A percentile compares a stretch with the other conserved stretches of the same genome.
These are phyloP conservation scores for Marmota monax DNA, from an alignment of 2,113 vertebrate genomes.

Conservation along the genomic window DNA sequence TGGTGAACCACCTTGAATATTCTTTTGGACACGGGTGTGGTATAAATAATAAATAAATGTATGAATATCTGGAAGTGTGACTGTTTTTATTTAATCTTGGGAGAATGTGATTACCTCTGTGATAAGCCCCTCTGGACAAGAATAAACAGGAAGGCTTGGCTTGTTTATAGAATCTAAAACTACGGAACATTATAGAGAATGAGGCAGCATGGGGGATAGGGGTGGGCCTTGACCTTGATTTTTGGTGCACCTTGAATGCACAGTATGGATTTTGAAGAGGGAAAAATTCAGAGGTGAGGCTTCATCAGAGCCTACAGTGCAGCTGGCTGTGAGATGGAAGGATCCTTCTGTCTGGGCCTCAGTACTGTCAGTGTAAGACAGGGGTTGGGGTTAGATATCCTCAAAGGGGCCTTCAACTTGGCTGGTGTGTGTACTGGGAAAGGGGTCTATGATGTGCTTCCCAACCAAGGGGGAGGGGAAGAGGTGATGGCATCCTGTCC, in stretches of 20 bases:
- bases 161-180: background rate
- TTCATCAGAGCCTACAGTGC: background rate
- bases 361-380: background rate
- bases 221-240: background rate
- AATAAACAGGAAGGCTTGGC: slow-evolving; percentile 32
- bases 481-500: background rate
- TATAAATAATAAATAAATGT: slow-evolving; percentile 69
- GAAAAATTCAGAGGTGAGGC: background rate
- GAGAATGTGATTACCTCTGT: background rate
- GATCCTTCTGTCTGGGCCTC: background rate
- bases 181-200: too few species aligned
- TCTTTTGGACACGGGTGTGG: slow-evolving; percentile 50
- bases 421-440: background rate
- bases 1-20: slow-evolving; percentile 30
- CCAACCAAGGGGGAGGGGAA: background rate
- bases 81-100: slow-evolving; percentile 30
- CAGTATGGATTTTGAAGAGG: background rate
- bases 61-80: slow-evolving; percentile 75
- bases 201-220: rapidly evolving
- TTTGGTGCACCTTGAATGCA: background rate
- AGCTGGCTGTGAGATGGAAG: background rate
- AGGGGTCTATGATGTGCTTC: background rate
- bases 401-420: background rate
- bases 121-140: background rate
- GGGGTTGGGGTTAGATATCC: background rate